Base-by-base conservation (phyloP, 2,888 invertebrate genomes). In the Synergus itoensis region DNA sequence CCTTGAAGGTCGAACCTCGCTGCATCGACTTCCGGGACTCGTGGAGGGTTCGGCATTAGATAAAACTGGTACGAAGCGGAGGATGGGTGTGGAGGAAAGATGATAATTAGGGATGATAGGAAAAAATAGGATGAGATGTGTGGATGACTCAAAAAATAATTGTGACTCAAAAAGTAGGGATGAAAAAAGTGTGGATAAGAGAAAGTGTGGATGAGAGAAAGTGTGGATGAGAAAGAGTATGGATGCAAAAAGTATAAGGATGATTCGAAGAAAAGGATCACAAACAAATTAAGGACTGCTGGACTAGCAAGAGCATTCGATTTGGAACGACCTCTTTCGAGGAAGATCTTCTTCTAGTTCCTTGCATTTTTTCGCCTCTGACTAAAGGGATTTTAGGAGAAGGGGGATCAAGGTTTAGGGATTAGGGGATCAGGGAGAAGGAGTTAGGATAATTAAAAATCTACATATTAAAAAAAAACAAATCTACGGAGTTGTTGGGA, bases 271-370 rank as follows among this genome's bases (percentile, higher is more conserved):
- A 62, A 21, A 64, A 57, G 28, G 62, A 48, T 57, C 62, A 57
- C 41, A 60, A 84, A 79, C 80, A 73, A 77, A 79, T 81, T 78
- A 80, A 80, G 84, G 84, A 85, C 85, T 86, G 86, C 85, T 86
- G 86, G 87, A 86, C 86, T 86, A 87, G 86, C 84, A 83, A 87
- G 86, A 85, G 83, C 84, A 85, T 86, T 83, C 83, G 82, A 76
- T 78, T 80, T 69, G 64, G 77, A 48, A 64, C 21, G 65, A 60
- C 48, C 76, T 75, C 40, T 28, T 60, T 48, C 48, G 45, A 67
- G 73, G 80, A 81, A 78, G 79, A 81, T 78, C 69, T 81, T 76
- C 77, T 78, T 81, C 18, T 14, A 28, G 28, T 80, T 21, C 62
- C 60, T 77, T 80, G 48, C 53, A 48, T 45, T 48, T 79, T 53